Evolutionary conservation across 23 tunicate genomes (phyloP).

Genomic region (Trididemnum nubilum): DNA sequence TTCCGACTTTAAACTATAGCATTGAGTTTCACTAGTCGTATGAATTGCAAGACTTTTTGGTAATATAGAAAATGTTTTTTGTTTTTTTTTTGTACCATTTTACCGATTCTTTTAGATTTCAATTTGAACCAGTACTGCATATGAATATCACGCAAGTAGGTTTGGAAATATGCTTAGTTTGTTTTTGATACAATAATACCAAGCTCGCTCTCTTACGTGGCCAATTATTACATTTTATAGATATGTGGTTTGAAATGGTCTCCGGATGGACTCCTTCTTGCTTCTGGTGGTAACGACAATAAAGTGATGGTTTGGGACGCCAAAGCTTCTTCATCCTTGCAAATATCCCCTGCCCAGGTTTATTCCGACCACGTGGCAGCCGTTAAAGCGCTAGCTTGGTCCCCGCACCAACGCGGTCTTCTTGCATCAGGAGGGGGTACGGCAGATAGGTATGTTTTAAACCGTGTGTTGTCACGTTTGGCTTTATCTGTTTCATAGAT

Average conservation of each 20-base stretch:
- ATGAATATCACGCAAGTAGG: too few species aligned
- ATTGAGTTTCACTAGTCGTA: too few species aligned
- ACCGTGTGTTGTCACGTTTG: neutral
- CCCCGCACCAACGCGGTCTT: slow-evolving; percentile 97
- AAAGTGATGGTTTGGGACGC: slow-evolving; percentile 90
- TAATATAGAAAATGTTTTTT: too few species aligned
- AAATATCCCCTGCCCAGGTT: slow-evolving; percentile 53
- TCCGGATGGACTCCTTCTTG: slow-evolving; percentile 79
- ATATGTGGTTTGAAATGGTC: slow-evolving; percentile 97
- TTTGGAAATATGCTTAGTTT: too few species aligned
- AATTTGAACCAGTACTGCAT: too few species aligned
- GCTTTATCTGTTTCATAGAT: neutral
- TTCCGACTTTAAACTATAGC: too few species aligned
- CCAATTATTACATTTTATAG: too few species aligned
- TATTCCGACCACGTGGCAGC: slow-evolving; percentile 91
- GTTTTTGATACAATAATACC: too few species aligned
- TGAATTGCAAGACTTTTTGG: too few species aligned
- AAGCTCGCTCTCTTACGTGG: too few species aligned
- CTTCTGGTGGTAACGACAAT: slow-evolving; percentile 97
- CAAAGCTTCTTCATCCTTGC: slow-evolving; percentile 47
- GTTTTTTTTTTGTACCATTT: too few species aligned
- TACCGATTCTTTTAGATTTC: too few species aligned
- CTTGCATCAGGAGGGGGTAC: slow-evolving; percentile 96
- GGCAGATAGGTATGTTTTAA: slow-evolving; percentile 68
- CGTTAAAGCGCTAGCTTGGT: slow-evolving; percentile 97